Percentiles rank a stretch among this genome's conserved stretches.
Evolutionary conservation across 2,888 invertebrate species (phyloP).

Genomic region (Nomada fucata): DNA sequence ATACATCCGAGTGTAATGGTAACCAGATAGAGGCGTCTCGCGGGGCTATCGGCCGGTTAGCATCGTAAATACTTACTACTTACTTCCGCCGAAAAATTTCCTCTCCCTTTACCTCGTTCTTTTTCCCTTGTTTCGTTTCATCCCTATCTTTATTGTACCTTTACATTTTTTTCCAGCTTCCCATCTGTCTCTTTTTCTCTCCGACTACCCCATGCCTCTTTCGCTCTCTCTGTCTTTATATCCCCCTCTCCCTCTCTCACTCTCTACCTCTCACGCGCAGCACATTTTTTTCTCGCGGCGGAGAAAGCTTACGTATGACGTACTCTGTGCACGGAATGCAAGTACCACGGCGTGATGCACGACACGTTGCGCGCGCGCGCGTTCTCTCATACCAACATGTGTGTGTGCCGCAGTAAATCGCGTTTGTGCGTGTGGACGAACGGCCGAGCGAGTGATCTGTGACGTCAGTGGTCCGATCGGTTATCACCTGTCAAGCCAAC

Average conservation of each 20-base stretch:
- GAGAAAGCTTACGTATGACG: constrained; percentile 62
- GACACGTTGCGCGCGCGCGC: constrained; percentile 61
- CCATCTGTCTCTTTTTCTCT: not conserved
- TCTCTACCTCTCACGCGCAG: constrained; percentile 20
- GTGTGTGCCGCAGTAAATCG: constrained; percentile 61
- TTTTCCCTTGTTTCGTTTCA: constrained; percentile 22
- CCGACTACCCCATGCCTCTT: not conserved
- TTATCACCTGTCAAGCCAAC: constrained; percentile 81
- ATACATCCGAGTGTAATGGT: constrained; percentile 84
- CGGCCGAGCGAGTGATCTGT: constrained; percentile 77
- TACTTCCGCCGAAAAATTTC: constrained; percentile 66
- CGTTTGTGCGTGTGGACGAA: constrained; percentile 63
- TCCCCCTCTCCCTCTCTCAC: constrained; percentile 9
- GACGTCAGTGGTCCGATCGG: constrained; percentile 82
- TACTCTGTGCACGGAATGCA: constrained; percentile 65
- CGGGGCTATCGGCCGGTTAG: constrained; percentile 82
- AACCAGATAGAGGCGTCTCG: constrained; percentile 84
- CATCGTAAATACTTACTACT: constrained; percentile 80
- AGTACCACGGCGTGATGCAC: constrained; percentile 61
- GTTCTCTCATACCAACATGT: constrained; percentile 51
- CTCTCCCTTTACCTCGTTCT: constrained; percentile 16
- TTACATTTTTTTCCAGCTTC: constrained; percentile 6
- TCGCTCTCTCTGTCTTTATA: constrained; percentile 5
- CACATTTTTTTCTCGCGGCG: constrained; percentile 53
- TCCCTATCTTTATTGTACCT: constrained; percentile 15